These are phyloP conservation scores for Chaetodon trifasciatus DNA, from an alignment of 2,797 vertebrate species.

Conservation along the genomic window DNA sequence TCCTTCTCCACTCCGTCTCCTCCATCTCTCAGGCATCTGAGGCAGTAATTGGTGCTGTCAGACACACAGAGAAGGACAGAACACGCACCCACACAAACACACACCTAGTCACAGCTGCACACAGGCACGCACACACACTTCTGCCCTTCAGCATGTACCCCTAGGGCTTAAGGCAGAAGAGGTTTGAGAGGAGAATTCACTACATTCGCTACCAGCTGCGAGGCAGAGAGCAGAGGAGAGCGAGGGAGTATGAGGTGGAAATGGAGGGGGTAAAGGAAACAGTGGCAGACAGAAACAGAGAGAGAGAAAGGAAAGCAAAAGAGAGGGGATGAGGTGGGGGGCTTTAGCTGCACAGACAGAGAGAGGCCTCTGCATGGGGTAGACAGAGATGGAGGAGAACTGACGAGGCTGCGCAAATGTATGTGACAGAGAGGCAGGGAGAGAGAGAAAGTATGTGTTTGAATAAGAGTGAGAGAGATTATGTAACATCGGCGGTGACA, in stretches of 20 bases:
- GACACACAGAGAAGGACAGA: slow-evolving; percentile 66
- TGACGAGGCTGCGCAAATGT: slow-evolving; percentile 62
- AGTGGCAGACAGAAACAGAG: slow-evolving; percentile 57
- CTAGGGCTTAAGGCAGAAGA: slow-evolving; percentile 68
- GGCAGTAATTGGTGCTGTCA: slow-evolving; percentile 81
- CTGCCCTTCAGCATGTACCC: slow-evolving; percentile 73
- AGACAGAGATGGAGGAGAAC: slow-evolving; percentile 51
- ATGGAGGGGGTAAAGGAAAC: slow-evolving; percentile 51
- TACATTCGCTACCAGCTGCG: slow-evolving; percentile 69
- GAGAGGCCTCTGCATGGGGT: slow-evolving; percentile 44
- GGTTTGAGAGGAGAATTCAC: slow-evolving; percentile 68
- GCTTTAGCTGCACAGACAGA: slow-evolving; percentile 16
- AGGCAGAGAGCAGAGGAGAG: slow-evolving; percentile 63
- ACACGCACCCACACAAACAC: slow-evolving; percentile 47
- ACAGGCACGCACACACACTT: slow-evolving; percentile 50
- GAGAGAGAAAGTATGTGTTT: slow-evolving; percentile 33
- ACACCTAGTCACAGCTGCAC: slow-evolving; percentile 22
- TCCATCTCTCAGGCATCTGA: slow-evolving; percentile 71
- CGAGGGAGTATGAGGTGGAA: slow-evolving; percentile 51
- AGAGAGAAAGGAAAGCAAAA: slow-evolving; percentile 45
- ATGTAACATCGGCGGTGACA: slow-evolving; percentile 74
- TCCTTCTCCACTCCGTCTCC: slow-evolving; percentile 68
- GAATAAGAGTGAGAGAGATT: slow-evolving; percentile 58
- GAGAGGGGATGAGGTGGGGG: slow-evolving; percentile 23
- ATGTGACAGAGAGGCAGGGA: slow-evolving; percentile 42